phyloP scores from a whole-genome alignment of 2,797 vertebrate genomes.

The Anabacerthia variegaticeps region DNA sequence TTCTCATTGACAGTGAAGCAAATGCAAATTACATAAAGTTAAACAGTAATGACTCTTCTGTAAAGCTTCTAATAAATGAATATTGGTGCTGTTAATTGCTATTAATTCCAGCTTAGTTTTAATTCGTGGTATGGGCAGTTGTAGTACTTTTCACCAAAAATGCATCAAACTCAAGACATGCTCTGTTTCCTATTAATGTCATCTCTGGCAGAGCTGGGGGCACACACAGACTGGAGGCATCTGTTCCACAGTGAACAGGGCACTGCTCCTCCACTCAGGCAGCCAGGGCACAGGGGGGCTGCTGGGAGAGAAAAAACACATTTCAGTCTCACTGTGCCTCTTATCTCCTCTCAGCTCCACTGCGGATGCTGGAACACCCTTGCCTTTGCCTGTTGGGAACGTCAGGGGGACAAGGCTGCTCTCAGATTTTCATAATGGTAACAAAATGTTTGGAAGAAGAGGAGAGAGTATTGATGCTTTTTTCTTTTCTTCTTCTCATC shows the following conservation, averaged over 20 bases:
- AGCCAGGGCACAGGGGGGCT: not conserved
- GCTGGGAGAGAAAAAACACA: not conserved
- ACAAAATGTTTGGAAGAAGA: not conserved
- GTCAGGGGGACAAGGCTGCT: not conserved
- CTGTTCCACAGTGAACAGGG: not conserved
- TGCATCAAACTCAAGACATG: not conserved
- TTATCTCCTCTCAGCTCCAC: not conserved
- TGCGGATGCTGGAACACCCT: not conserved
- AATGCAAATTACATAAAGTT: slow-evolving; percentile 3
- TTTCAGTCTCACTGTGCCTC: not conserved
- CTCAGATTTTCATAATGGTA: not conserved
- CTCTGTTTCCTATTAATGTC: slow-evolving; percentile 42
- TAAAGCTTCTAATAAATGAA: slow-evolving; percentile 14
- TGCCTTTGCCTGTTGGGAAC: not conserved
- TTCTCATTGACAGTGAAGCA: slow-evolving; percentile 20
- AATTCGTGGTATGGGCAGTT: not conserved
- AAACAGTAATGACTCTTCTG: not conserved
- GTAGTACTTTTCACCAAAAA: not conserved
- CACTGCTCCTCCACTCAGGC: not conserved
- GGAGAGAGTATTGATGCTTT: not conserved
- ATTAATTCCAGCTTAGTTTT: slow-evolving; percentile 21
- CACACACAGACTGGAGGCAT: slow-evolving; percentile 15
- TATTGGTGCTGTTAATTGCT: slow-evolving; percentile 2
- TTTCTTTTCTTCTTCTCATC: slow-evolving; percentile 20
- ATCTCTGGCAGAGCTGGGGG: not conserved